These are phyloP conservation scores for Germaria angustata DNA, from an alignment of 2,888 invertebrate genomes.

Conservation along the genomic window DNA sequence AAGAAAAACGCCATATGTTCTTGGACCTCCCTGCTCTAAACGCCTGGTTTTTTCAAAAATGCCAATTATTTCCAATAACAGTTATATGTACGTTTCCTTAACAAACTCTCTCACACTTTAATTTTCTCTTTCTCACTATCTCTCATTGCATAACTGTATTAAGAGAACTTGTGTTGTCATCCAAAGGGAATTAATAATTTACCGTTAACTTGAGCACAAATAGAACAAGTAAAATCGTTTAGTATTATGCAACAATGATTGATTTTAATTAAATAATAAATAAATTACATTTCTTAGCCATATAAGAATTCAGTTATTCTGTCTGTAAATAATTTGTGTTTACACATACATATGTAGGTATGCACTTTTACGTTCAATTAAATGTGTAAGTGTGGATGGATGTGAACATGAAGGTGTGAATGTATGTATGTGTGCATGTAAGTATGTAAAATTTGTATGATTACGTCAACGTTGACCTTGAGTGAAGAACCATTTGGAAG, in stretches of 20 bases:
- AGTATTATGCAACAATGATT: slow-evolving; percentile 1
- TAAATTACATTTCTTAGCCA: not conserved
- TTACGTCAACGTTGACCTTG: slow-evolving; percentile 57
- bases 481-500: slow-evolving; percentile 47
- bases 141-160: not conserved
- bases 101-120: not conserved
- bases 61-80: too few species aligned
- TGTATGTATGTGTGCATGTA: not conserved
- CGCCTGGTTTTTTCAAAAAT: too few species aligned
- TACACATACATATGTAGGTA: not conserved
- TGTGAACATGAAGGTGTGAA: not conserved
- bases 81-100: too few species aligned
- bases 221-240: not conserved
- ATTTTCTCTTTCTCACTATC: not conserved
- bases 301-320: not conserved
- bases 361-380: too few species aligned
- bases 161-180: too few species aligned
- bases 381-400: not conserved
- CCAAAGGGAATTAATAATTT: not conserved
- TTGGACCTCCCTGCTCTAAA: too few species aligned
- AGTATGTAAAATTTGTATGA: slow-evolving; percentile 15
- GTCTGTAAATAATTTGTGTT: not conserved
- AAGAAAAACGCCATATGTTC: too few species aligned
- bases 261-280: slow-evolving; percentile 16
- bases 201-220: not conserved